These are phyloP conservation scores for Chaenodraco wilsoni DNA, from an alignment of 2,797 vertebrate species.

Conservation along the genomic window DNA sequence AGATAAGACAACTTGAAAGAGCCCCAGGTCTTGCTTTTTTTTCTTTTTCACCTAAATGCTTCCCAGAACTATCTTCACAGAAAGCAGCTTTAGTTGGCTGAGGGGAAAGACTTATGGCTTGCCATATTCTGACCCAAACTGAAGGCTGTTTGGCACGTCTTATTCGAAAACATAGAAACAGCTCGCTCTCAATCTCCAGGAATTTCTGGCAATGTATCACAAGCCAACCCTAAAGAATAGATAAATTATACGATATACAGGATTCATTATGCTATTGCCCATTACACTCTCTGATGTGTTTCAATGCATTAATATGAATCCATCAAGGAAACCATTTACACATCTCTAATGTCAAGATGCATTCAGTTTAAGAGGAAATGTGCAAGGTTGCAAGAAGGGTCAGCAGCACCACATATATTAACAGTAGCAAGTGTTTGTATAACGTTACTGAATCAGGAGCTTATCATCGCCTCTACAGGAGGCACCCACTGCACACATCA, in stretches of 20 bases:
- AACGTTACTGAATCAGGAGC: constrained; percentile 19
- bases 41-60: constrained; percentile 51
- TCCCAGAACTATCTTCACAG: constrained; percentile 49
- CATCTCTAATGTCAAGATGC: constrained; percentile 16
- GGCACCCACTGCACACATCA: background rate
- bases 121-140: constrained; percentile 41
- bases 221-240: constrained; percentile 33
- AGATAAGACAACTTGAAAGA: constrained; percentile 73
- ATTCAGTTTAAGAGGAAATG: constrained; percentile 1
- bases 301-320: constrained; percentile 16
- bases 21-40: constrained; percentile 47
- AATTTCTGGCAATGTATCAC: constrained; percentile 53
- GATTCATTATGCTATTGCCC: background rate
- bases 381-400: constrained; percentile 14
- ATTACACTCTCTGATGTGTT: constrained; percentile 4
- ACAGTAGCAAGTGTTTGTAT: constrained; percentile 40
- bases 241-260: constrained; percentile 19
- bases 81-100: constrained; percentile 35
- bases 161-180: constrained; percentile 28
- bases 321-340: constrained; percentile 1
- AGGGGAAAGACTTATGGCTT: constrained; percentile 26
- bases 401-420: constrained; percentile 22
- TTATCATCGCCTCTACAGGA: constrained; percentile 24
- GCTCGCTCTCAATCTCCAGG: constrained; percentile 33
- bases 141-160: constrained; percentile 27